phyloP scores from a whole-genome alignment of 1,140 invertebrate species.

The Capitella teleta region DNA sequence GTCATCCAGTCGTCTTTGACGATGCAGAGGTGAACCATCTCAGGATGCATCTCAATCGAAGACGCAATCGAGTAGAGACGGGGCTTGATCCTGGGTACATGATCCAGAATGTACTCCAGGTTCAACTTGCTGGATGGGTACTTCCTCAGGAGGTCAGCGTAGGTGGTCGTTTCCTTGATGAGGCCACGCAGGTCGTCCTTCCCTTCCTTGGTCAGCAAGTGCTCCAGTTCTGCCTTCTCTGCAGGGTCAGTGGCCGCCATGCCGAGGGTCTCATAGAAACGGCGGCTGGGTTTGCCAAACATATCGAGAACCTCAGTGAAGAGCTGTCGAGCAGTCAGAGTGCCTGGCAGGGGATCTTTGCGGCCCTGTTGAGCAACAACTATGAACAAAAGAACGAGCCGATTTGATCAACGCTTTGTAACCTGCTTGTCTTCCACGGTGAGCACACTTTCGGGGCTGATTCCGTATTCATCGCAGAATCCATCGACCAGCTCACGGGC shows the following conservation, averaged over 20 bases:
- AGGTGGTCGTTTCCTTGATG: conserved; percentile 8
- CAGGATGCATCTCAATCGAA: conserved; percentile 9
- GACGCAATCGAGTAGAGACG: conserved; percentile 14
- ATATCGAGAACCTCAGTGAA: conserved; percentile 14
- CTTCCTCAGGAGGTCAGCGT: conserved; percentile 11
- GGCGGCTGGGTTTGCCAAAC: conserved; percentile 10
- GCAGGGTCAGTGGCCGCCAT: conserved; percentile 7
- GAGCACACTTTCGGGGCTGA: conserved; percentile 6
- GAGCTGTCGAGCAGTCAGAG: conserved; percentile 6
- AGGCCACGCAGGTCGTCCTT: conserved; percentile 10
- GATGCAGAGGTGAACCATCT: conserved; percentile 14
- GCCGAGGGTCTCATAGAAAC: conserved; percentile 13
- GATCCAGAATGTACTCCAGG: conserved; percentile 12
- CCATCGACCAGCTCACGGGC: conserved; percentile 4
- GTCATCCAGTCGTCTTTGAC: conserved; percentile 14
- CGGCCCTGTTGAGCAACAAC: conserved; percentile 8
- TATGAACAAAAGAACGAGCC: too few relatives aligned
- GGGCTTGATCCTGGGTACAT: conserved; percentile 13
- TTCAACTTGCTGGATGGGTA: conserved; percentile 8
- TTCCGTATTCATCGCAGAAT: conserved; percentile 5
- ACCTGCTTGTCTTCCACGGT: conserved; percentile 8
- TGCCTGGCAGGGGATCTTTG: conserved; percentile 8
- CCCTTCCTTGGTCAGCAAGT: conserved; percentile 12
- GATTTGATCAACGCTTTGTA: too few relatives aligned
- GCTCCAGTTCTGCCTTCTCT: conserved; percentile 10